A percentile compares a stretch with the other conserved stretches of the same genome.
Evolutionary conservation across 2,888 invertebrate genomes (phyloP).

Genomic region (Petrolisthes cinctipes): DNA sequence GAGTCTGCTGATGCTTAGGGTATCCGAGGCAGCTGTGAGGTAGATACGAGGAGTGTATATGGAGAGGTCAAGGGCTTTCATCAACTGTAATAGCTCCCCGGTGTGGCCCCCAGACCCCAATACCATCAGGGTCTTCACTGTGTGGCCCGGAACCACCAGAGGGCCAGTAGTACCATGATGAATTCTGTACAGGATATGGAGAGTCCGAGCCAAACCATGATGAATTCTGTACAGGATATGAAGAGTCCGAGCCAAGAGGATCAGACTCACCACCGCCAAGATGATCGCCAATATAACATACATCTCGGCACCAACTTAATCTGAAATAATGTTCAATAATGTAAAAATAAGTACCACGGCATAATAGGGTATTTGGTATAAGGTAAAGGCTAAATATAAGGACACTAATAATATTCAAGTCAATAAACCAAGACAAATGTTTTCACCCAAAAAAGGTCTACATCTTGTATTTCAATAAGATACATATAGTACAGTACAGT

Average conservation of each 20-base stretch:
- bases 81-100: slow-evolving; percentile 87
- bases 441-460: too few species aligned
- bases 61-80: slow-evolving; percentile 75
- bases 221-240: slow-evolving; percentile 22
- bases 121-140: slow-evolving; percentile 58
- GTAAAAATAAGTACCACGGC: too few species aligned
- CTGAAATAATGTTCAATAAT: neutral
- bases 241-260: slow-evolving; percentile 10
- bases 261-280: neutral
- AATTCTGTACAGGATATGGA: slow-evolving; percentile 17
- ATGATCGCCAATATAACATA: neutral
- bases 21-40: slow-evolving; percentile 83
- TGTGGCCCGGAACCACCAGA: slow-evolving; percentile 15
- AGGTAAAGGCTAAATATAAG: too few species aligned
- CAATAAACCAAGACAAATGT: too few species aligned
- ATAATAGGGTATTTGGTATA: too few species aligned
- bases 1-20: slow-evolving; percentile 75
- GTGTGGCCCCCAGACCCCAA: slow-evolving; percentile 87
- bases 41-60: slow-evolving; percentile 83
- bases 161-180: slow-evolving; percentile 7
- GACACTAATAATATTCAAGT: too few species aligned
- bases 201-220: slow-evolving; percentile 5
- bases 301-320: slow-evolving; percentile 5
- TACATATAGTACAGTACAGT: too few species aligned
- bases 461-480: too few species aligned